Evolutionary conservation across 2,888 invertebrate species (phyloP).

Genomic region (Cerastoderma edule): DNA sequence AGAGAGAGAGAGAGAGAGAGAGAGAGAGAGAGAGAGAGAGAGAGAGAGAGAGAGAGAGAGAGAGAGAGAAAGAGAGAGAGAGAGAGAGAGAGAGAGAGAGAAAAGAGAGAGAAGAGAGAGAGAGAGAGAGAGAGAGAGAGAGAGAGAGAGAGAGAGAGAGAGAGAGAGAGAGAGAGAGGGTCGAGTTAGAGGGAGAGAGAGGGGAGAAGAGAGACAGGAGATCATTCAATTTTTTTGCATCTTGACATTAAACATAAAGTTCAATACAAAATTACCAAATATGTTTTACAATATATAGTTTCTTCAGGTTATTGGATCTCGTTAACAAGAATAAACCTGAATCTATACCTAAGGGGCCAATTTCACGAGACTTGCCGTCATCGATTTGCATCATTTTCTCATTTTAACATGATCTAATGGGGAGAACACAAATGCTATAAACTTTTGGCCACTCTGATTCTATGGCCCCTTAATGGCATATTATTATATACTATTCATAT

Average conservation of each 20-base stretch:
- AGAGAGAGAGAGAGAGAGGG: not conserved
- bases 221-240: no score
- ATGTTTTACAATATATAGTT: not conserved
- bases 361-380: not conserved
- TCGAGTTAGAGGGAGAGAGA: not conserved
- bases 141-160: slow-evolving; percentile 11
- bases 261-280: not conserved
- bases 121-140: not conserved
- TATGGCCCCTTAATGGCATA: no score
- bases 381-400: no score
- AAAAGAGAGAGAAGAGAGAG: not conserved
- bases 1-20: not conserved
- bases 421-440: no score
- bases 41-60: not conserved
- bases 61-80: not conserved
- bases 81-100: not conserved
- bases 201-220: not conserved
- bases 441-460: no score
- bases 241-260: no score
- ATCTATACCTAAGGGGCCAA: not conserved
- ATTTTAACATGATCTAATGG: no score
- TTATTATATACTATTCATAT: no score
- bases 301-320: slow-evolving; percentile 1
- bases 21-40: not conserved
- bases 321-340: slow-evolving; percentile 1